A percentile compares a stretch with the other conserved stretches of the same genome.
These are phyloP conservation scores for Oophaga pumilio DNA, from an alignment of 2,113 vertebrate genomes.

Conservation along the genomic window DNA sequence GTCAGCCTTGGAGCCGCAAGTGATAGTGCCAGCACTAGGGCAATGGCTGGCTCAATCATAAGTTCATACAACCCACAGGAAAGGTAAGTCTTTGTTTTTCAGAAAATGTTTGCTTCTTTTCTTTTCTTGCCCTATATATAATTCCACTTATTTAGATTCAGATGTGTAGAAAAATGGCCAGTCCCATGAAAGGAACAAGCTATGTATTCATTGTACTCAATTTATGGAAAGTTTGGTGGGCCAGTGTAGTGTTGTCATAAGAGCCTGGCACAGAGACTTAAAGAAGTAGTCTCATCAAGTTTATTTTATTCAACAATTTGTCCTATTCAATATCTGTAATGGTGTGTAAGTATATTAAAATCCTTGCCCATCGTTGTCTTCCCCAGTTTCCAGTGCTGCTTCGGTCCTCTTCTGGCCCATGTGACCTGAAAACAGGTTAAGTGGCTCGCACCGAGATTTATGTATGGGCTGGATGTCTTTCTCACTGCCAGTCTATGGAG, in stretches of 20 bases:
- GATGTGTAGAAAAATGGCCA: background rate
- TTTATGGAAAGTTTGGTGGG: background rate
- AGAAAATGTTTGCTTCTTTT: background rate
- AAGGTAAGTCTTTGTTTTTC: constrained; percentile 76
- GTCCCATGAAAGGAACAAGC: too few species aligned
- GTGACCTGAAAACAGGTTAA: too few species aligned
- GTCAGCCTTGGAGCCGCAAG: constrained; percentile 93
- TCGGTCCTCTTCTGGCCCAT: too few species aligned
- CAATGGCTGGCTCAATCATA: constrained; percentile 98
- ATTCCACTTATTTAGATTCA: background rate
- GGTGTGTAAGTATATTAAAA: too few species aligned
- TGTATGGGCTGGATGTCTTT: too few species aligned
- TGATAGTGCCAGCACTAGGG: constrained; percentile 94
- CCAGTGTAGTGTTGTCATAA: background rate
- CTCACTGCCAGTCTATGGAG: too few species aligned
- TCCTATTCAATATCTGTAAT: too few species aligned
- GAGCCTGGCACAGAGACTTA: background rate
- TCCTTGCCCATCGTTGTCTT: too few species aligned
- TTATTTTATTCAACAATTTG: too few species aligned
- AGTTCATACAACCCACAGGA: constrained; percentile 97
- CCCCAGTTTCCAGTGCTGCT: too few species aligned
- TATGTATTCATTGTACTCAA: background rate
- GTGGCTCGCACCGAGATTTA: too few species aligned
- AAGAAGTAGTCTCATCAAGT: too few species aligned
- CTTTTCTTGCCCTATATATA: background rate